A percentile compares a stretch with the other conserved stretches of the same genome.
Conservation (phyloP, 2,113 vertebrate species). For the Peromyscus maniculatus region DNA sequence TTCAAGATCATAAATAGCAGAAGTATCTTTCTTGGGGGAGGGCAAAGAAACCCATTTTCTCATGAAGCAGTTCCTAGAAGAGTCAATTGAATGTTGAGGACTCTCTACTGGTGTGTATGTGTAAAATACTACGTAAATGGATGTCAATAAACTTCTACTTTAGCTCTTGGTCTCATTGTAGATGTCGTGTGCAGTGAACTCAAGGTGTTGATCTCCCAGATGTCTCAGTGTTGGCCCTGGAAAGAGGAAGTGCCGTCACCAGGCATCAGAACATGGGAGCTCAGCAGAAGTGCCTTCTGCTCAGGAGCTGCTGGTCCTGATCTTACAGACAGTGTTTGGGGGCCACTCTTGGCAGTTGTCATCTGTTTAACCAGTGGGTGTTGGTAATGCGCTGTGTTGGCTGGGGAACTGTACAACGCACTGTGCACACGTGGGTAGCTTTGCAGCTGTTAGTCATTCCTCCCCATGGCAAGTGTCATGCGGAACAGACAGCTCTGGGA, state of each 20-base stretch:
- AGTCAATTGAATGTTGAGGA: constrained; percentile 67
- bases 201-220: neutral
- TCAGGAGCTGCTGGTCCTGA: neutral
- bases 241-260: neutral
- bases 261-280: neutral
- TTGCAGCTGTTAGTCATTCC: neutral
- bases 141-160: constrained; percentile 89
- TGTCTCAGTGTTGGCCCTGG: neutral
- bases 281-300: neutral
- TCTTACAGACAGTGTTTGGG: neutral
- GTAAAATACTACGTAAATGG: constrained; percentile 80
- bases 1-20: constrained; percentile 45
- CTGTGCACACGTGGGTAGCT: too few species aligned
- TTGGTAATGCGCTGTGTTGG: neutral
- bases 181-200: constrained; percentile 20
- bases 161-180: constrained; percentile 67
- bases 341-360: neutral
- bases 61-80: constrained; percentile 62
- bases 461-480: neutral
- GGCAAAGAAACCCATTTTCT: constrained; percentile 64
- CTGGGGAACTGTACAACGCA: neutral
- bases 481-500: neutral
- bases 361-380: neutral
- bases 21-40: constrained; percentile 44
- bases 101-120: constrained; percentile 67